Evolutionary conservation across 2,797 vertebrate species (phyloP), one percentile per base, ranked within the genome.

Genomic region (Crenichthys baileyi): DNA sequence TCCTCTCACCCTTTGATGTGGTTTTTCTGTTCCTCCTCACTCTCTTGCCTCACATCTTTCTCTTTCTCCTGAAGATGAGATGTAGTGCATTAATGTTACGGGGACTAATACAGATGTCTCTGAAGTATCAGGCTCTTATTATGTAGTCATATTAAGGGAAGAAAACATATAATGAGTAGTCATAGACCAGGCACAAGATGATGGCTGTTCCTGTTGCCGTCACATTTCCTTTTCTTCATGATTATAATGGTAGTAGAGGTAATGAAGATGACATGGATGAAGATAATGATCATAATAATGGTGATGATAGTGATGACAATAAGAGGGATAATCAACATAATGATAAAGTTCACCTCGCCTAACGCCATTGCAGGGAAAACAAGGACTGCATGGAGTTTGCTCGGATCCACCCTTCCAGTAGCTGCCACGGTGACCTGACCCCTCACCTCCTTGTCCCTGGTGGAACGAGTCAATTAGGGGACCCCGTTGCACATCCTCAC

Each of bases 361-460:
- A 71, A 70, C 41, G 48, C 79, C 83, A 60, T 56, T 24, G 85
- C 85, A 96, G 98, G 93, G 98, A 99, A 92, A 98, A 96, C 95
- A 99, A 99, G 92, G 98, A 99, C 11, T 95, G 97, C n/a, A 95
- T 98, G 91, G 98, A 99, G 81, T 98, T 98, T 7, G 95, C 97
- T 80, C 96, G 98, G 90, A 97, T 98, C 86, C 98, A 97, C 90
- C 97, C 97, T 0, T 97, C 97, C 0, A 96, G 97, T 85, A 95
- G 96, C 87, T 99, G 97, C 92, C 97, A 97, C 0, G 97, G 97
- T 80, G 98, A 99, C 89, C 95, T 99, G 91, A 96, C 97, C 82
- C 96, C 98, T 70, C 97, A 98, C 94, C 96, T 99, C 86, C 92
- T 99, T 96, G 96, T 98, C 70, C 84, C 97, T 0, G 95, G 97